Conservation (phyloP, 2,797 vertebrate genomes). For the Melanotaenia boesemani region DNA sequence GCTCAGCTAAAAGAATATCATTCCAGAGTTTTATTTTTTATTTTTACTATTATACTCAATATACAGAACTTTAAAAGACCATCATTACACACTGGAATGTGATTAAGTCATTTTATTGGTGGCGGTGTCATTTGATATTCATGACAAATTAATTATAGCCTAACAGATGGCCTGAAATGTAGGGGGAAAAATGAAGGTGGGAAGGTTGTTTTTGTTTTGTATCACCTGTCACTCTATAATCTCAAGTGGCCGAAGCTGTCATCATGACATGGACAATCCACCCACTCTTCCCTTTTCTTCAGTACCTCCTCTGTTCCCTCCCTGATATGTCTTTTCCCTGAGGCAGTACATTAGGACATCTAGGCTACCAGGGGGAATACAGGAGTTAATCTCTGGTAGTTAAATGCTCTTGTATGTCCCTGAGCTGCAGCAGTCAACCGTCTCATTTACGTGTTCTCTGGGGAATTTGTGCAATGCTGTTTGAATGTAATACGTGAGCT, state of each 20-base stretch:
- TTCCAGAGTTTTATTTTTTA: not conserved
- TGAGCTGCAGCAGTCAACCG: conserved; percentile 73
- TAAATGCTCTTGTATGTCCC: conserved; percentile 80
- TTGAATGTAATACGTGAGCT: conserved; percentile 54
- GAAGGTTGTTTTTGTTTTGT: conserved; percentile 51
- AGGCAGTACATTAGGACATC: conserved; percentile 76
- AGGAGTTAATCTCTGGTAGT: conserved; percentile 80
- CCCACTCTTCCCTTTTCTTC: conserved; percentile 20
- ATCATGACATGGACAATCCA: conserved; percentile 34
- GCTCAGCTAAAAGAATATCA: not conserved
- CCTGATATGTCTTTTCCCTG: conserved; percentile 54
- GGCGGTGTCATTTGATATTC: not conserved
- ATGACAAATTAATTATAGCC: conserved; percentile 26
- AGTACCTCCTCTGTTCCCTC: conserved; percentile 28
- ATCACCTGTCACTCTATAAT: conserved; percentile 53
- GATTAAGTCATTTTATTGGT: not conserved
- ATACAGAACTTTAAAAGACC: not conserved
- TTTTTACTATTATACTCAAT: not conserved
- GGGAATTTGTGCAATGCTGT: conserved; percentile 52
- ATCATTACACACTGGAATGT: not conserved
- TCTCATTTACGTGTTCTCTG: conserved; percentile 53
- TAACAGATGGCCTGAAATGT: not conserved
- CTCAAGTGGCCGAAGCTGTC: conserved; percentile 59
- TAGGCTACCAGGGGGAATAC: conserved; percentile 75
- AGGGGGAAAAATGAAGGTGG: not conserved